Base-by-base conservation (phyloP, 64 coral and sea anemone species). In the Stichodactyla mertensii region DNA sequence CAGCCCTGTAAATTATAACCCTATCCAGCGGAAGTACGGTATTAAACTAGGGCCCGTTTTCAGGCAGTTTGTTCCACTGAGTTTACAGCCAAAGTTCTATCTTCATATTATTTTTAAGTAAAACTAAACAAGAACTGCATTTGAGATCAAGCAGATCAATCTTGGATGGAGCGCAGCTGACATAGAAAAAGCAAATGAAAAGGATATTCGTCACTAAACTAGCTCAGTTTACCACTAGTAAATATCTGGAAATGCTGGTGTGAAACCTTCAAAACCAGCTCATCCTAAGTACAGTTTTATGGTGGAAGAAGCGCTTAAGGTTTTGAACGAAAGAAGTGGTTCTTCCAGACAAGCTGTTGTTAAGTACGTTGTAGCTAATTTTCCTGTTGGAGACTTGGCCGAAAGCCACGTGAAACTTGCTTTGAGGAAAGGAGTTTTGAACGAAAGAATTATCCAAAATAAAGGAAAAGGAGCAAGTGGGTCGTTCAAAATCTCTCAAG, bases 291-390 rank as follows among this genome's bases (percentile, higher is more conserved):
- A 99, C 86, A 92, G 55, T 24, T 69, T 67, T 61, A 99, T 99
- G 97, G 78, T 99, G 4, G 97, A 99, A 87, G 86, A 90, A 88
- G 97, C 97, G 8, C 80, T 95, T 51, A 88, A 83, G 11, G 88
- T 54, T 78, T 79, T 95, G 6, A 90, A 95, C 84, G 97, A 95
- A 58, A 89, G 87, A 55, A 83, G 91, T 20, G 97, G 97, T 7
- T 95, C 93, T 6, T 99, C 97, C 13, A 89, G 90, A 78, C 93
- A 92, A 79, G 93, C 92, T 55, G 92, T 99, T 2, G 16, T 90
- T 0, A 99, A 95, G 54, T 99, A 88, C 55, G 70, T 99, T 16
- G 85, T 87, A 83, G 86, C 82, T 36, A 99, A 99, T 6, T 90
- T 88, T 64, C 77, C 79, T 6, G 97, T 99, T 2, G 77, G 93